A percentile compares a stretch with the other conserved stretches of the same genome.
Conservation (phyloP, 2,888 invertebrate species). For the Agrotis ipsilon region DNA sequence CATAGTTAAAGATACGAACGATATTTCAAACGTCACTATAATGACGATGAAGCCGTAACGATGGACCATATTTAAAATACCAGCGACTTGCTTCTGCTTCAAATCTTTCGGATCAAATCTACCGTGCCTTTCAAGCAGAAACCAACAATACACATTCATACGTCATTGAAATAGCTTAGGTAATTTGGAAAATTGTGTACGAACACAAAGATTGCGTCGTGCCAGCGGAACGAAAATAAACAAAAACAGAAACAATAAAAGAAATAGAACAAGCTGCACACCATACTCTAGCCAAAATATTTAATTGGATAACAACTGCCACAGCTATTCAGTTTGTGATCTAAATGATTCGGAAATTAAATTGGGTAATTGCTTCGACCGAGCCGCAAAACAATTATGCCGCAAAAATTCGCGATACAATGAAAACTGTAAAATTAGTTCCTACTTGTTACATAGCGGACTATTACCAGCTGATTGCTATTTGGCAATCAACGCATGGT, state of each 20-base stretch:
- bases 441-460: constrained; percentile 29
- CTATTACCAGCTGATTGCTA: constrained; percentile 63
- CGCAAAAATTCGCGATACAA: background rate
- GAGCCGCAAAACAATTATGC: background rate
- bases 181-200: too few species aligned
- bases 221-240: too few species aligned
- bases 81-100: too few species aligned
- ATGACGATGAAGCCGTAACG: constrained; percentile 7
- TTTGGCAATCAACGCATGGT: constrained; percentile 69
- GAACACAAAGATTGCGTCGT: too few species aligned
- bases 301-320: constrained; percentile 14
- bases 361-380: constrained; percentile 18
- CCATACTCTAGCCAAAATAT: constrained; percentile 14
- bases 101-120: too few species aligned
- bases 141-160: too few species aligned
- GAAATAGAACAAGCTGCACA: constrained; percentile 19
- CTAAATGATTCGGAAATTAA: constrained; percentile 18
- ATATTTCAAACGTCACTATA: constrained; percentile 35
- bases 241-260: constrained; percentile 12
- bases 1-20: constrained; percentile 30
- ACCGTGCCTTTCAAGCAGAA: too few species aligned
- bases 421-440: constrained; percentile 21
- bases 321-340: constrained; percentile 12
- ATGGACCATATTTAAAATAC: background rate
- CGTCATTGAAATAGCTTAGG: too few species aligned